These are phyloP conservation scores for Octonoba sinensis DNA, from an alignment of 2,888 invertebrate genomes.

Conservation along the genomic window DNA sequence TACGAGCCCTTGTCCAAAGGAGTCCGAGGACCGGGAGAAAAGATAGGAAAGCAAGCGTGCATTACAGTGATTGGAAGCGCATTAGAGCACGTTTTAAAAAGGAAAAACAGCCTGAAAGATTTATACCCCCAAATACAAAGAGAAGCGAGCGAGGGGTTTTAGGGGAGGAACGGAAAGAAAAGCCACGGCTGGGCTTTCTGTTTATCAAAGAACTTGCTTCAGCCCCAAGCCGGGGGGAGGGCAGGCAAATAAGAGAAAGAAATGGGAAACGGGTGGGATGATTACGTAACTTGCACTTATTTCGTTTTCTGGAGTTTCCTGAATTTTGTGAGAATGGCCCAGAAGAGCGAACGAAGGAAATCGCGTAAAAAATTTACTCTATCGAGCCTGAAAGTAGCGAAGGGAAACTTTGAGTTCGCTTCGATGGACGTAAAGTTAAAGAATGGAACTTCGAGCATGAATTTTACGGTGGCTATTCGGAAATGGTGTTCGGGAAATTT, in stretches of 20 bases:
- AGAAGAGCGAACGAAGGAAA: slow-evolving; percentile 31
- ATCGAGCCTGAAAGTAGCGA: slow-evolving; percentile 36
- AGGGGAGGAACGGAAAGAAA: slow-evolving; percentile 33
- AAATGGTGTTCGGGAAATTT: not conserved
- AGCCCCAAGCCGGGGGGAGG: slow-evolving; percentile 22
- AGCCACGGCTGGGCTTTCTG: slow-evolving; percentile 49
- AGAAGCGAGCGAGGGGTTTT: slow-evolving; percentile 45
- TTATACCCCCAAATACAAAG: slow-evolving; percentile 59
- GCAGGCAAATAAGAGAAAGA: slow-evolving; percentile 60
- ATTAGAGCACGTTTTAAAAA: slow-evolving; percentile 64
- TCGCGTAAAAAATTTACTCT: slow-evolving; percentile 59
- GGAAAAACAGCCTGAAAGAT: slow-evolving; percentile 62
- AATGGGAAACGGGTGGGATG: slow-evolving; percentile 59
- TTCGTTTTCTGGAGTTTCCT: slow-evolving; percentile 58
- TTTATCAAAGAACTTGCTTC: slow-evolving; percentile 61
- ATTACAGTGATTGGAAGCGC: slow-evolving; percentile 64
- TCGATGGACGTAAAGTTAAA: slow-evolving; percentile 24
- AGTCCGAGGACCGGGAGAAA: slow-evolving; percentile 42
- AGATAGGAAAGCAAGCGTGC: slow-evolving; percentile 63
- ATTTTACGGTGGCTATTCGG: slow-evolving; percentile 42
- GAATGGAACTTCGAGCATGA: slow-evolving; percentile 35
- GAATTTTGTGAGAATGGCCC: slow-evolving; percentile 64
- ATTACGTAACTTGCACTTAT: slow-evolving; percentile 63
- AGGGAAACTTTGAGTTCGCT: slow-evolving; percentile 38
- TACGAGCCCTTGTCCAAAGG: slow-evolving; percentile 29